Conservation (phyloP, 2,113 vertebrate species). For the Epinephelus moara region DNA sequence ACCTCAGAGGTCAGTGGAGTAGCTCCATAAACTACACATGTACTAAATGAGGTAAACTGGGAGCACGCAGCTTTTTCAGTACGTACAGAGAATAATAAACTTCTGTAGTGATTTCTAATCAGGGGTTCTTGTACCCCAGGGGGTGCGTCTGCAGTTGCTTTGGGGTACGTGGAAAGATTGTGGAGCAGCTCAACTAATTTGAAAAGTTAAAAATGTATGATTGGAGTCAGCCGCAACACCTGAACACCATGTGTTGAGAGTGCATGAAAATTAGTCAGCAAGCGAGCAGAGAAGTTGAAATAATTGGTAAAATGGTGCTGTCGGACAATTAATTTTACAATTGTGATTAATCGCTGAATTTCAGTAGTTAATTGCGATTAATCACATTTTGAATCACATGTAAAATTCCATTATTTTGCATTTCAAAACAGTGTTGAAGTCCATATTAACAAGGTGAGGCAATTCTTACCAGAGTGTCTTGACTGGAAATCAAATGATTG, state of each 20-base stretch:
- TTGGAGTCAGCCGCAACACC: not conserved
- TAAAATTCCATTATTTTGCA: no score
- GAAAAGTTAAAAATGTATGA: not conserved
- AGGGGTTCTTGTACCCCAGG: not conserved
- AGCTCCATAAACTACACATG: not conserved
- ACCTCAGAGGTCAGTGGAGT: not conserved
- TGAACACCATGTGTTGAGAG: not conserved
- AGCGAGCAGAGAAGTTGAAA: not conserved
- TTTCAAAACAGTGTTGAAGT: no score
- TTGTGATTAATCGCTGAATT: no score
- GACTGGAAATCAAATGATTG: no score
- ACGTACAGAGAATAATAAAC: not conserved
- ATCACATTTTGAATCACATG: no score
- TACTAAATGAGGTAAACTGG: not conserved
- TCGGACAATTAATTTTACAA: no score
- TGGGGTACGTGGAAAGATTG: not conserved
- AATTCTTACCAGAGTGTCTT: no score
- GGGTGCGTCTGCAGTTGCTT: not conserved
- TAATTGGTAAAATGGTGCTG: no score
- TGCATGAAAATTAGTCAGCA: not conserved
- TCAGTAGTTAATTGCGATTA: no score
- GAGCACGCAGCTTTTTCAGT: not conserved
- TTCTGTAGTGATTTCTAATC: not conserved
- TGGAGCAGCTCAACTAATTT: not conserved
- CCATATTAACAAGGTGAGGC: no score